Base-by-base conservation (phyloP, 2,888 invertebrate genomes). In the Aphidoletes aphidimyza region DNA sequence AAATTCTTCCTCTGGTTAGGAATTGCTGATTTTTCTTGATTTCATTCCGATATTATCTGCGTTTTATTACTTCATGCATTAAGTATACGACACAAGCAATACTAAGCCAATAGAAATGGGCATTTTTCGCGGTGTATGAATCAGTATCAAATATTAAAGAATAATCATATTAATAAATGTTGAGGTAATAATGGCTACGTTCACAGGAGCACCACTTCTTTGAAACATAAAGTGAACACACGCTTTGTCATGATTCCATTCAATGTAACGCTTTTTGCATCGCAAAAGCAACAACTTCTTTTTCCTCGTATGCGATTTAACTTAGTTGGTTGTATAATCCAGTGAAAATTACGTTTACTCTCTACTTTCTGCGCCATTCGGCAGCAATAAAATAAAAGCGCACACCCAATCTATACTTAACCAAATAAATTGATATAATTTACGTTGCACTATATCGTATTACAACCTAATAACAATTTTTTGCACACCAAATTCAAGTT, bases 111-210 rank as follows among this genome's bases (percentile, higher is more conserved):
- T 54, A 54, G 54, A 54, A 6, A 17, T n/a, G n/a, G n/a, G n/a
- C n/a, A n/a, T n/a, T n/a, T 69, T 69, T 0, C 69, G 6, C 9
- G 26, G 22, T 2, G 22, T 8, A 54, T 54, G 54, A 54, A 54
- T 54, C 54, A 26, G 54, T 54, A 54, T 54, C 54, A 54, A 54
- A 54, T 22, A 54, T 54, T 22, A 54, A 54, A 26, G 22, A n/a
- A n/a, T 47, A 47, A 47, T 47, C 47, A 47, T 14, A 47, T 47
- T 47, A 54, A 54, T 54, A 54, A 54, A 54, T 54, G 26, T 54
- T 22, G 5, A 26, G 22, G 54, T 54, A 54, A 54, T 54, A 54
- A 54, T 54, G 54, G 54, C 22, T 17, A 47, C 17, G 47, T 47
- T 11, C 17, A 19, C 47, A 47, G 47, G 19, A 54, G 22, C 54